These are phyloP conservation scores for Trachemys scripta DNA, from an alignment of 2,113 vertebrate species.

Conservation along the genomic window DNA sequence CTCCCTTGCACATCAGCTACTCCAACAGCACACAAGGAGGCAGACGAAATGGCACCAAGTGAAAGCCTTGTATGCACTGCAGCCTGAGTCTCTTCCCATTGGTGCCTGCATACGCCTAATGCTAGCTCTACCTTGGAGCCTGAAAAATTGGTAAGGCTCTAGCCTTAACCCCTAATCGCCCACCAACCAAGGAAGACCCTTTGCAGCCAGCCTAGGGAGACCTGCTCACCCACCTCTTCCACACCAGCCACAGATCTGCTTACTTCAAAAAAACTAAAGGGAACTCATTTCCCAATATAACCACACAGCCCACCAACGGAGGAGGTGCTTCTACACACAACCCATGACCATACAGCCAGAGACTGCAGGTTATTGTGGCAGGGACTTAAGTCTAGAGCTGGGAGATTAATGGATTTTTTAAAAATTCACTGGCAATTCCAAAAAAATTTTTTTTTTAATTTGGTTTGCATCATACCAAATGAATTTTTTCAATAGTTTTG, in stretches of 20 bases:
- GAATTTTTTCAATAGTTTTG: too few species aligned
- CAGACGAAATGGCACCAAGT: not conserved
- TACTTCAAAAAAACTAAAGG: constrained; percentile 17
- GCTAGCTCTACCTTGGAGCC: not conserved
- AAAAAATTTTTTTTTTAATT: too few species aligned
- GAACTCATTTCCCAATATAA: constrained; percentile 26
- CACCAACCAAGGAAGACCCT: not conserved
- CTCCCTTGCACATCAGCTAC: rapidly evolving
- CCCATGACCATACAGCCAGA: not conserved
- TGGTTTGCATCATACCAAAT: too few species aligned
- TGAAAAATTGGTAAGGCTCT: rapidly evolving
- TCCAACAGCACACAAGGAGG: not conserved
- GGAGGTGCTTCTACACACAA: not conserved
- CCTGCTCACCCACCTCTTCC: not conserved
- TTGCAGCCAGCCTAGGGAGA: not conserved
- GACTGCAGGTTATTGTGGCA: constrained; percentile 37
- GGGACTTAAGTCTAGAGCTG: not conserved
- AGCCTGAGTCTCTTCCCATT: not conserved
- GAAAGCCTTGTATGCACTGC: not conserved
- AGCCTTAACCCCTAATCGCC: not conserved
- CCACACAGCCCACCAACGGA: not conserved
- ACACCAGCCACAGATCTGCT: not conserved
- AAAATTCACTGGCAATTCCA: constrained; percentile 1
- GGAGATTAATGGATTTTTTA: too few species aligned
- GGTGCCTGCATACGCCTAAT: not conserved